Evolutionary conservation across 2,888 invertebrate species (phyloP).

Genomic region (Sminthurinus aureus): DNA sequence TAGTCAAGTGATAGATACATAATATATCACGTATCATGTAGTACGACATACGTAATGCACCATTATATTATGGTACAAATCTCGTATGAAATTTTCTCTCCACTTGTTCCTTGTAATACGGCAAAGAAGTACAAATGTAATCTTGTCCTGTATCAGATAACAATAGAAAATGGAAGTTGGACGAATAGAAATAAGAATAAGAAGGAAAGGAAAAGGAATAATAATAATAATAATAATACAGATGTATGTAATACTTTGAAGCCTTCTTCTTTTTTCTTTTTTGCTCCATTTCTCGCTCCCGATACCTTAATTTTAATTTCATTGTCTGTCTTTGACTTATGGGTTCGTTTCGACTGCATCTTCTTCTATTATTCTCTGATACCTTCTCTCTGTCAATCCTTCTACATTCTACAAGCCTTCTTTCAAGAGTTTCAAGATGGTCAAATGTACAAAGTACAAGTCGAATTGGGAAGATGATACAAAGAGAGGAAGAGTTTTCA

Average conservation of each 20-base stretch:
- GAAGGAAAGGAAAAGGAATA: not conserved
- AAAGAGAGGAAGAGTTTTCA: slow-evolving; percentile 18
- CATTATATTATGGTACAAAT: not conserved
- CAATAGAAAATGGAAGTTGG: slow-evolving; percentile 8
- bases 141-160: slow-evolving; percentile 8
- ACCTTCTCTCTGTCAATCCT: not conserved
- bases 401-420: not conserved
- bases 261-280: slow-evolving; percentile 34
- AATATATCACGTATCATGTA: not conserved
- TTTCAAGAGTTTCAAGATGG: not conserved
- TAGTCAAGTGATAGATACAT: not conserved
- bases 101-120: not conserved
- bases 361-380: not conserved
- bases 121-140: not conserved
- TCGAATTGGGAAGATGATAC: not conserved
- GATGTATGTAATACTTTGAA: too few relatives aligned
- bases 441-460: not conserved
- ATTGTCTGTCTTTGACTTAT: slow-evolving; percentile 56
- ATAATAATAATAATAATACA: too few relatives aligned
- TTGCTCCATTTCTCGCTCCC: slow-evolving; percentile 53
- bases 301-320: slow-evolving; percentile 51
- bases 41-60: not conserved
- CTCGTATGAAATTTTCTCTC: not conserved
- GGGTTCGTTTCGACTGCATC: not conserved
- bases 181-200: not conserved